phyloP scores from a whole-genome alignment of 2,113 vertebrate species.

The Carassius carassius region DNA sequence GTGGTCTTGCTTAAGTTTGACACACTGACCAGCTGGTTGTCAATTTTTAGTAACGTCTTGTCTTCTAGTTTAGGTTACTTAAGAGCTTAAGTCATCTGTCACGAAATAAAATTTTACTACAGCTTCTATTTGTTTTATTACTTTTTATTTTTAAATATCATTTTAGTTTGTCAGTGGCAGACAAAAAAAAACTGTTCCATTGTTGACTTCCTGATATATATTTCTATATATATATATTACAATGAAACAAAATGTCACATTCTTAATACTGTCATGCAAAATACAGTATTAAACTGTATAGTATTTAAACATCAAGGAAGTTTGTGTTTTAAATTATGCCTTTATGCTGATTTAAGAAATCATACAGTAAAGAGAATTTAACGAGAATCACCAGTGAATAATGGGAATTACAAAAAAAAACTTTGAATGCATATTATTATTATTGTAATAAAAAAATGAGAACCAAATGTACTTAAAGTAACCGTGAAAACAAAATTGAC shows the following conservation, averaged over 20 bases:
- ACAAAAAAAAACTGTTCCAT: background rate
- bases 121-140: too few species aligned
- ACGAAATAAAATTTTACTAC: too few species aligned
- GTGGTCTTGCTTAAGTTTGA: background rate
- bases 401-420: too few species aligned
- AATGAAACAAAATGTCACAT: too few species aligned
- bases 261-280: too few species aligned
- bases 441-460: background rate
- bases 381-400: background rate
- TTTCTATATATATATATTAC: too few species aligned
- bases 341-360: background rate
- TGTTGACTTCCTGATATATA: slow-evolving; percentile 9
- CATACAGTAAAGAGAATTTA: background rate
- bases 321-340: too few species aligned
- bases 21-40: background rate
- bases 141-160: too few species aligned
- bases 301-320: too few species aligned
- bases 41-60: background rate
- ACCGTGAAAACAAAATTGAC: too few species aligned
- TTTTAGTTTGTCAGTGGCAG: background rate
- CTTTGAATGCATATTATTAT: too few species aligned
- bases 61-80: background rate
- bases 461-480: background rate
- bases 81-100: background rate
- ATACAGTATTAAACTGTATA: too few species aligned